A percentile compares a stretch with the other conserved stretches of the same genome.
These are phyloP conservation scores for Peromyscus maniculatus DNA, from an alignment of 2,113 vertebrate genomes.

Conservation along the genomic window DNA sequence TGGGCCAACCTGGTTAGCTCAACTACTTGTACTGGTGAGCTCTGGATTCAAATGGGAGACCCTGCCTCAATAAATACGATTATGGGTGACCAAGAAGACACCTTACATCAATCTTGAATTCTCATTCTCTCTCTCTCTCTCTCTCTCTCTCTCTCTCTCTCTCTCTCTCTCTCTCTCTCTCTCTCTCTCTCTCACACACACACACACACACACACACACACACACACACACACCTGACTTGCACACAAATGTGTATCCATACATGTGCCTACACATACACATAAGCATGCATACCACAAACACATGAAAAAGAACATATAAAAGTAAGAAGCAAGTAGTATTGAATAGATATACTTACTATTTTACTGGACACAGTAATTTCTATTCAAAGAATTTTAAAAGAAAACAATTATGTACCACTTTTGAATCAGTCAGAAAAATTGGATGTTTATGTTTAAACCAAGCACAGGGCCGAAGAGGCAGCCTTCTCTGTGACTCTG, in stretches of 20 bases:
- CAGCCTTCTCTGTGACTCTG: background rate
- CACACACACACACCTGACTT: no score
- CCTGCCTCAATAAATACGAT: background rate
- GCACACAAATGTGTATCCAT: background rate
- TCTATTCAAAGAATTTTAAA: conserved; percentile 18
- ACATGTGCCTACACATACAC: background rate
- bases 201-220: no score
- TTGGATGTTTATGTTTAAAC: background rate
- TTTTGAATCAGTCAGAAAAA: conserved; percentile 9
- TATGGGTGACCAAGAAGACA: background rate
- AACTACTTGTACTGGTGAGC: background rate
- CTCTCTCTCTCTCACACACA: no score
- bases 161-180: no score
- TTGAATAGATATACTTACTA: background rate
- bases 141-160: no score
- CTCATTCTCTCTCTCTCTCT: no score
- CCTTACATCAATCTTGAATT: background rate
- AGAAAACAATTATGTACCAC: conserved; percentile 5
- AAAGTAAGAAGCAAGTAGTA: conserved; percentile 18
- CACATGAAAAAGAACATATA: background rate
- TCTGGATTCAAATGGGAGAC: background rate
- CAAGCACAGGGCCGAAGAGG: background rate
- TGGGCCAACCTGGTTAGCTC: background rate
- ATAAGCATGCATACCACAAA: background rate
- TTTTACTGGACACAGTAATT: conserved; percentile 21